Evolutionary conservation across 1,140 invertebrate species (phyloP).

Genomic region (Apocrypta bakeri): DNA sequence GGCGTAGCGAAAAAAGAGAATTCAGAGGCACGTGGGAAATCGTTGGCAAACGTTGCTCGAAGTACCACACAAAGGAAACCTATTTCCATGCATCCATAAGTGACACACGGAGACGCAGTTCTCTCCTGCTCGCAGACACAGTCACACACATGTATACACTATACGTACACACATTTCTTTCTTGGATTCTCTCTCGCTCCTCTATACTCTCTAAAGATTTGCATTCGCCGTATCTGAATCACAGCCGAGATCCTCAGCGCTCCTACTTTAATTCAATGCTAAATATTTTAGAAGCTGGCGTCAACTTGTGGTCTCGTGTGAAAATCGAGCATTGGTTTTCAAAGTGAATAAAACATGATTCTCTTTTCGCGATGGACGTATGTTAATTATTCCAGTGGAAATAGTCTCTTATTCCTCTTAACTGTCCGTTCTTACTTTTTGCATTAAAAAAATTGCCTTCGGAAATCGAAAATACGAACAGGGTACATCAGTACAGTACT

Average conservation of each 20-base stretch:
- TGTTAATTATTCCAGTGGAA: too few relatives aligned
- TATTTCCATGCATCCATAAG: slow-evolving; percentile 33
- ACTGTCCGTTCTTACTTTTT: too few relatives aligned
- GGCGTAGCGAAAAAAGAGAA: not conserved
- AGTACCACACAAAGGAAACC: slow-evolving; percentile 28
- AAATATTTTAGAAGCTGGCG: too few relatives aligned
- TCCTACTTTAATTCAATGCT: not conserved
- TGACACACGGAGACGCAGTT: not conserved
- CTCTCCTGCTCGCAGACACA: not conserved
- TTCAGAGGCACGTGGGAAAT: slow-evolving; percentile 36
- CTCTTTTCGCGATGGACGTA: too few relatives aligned
- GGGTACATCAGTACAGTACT: too few relatives aligned
- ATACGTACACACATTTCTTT: not conserved
- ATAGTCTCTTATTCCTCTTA: too few relatives aligned
- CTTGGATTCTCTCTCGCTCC: not conserved
- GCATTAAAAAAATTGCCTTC: too few relatives aligned
- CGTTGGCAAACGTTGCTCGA: slow-evolving; percentile 31
- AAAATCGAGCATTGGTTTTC: too few relatives aligned
- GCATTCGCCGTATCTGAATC: not conserved
- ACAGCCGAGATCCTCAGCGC: not conserved
- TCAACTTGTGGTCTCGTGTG: not conserved
- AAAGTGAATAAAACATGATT: too few relatives aligned
- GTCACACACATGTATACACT: too few relatives aligned
- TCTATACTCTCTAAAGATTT: not conserved
- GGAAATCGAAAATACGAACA: not conserved